These are phyloP conservation scores for Clarias gariepinus DNA, from an alignment of 2,113 vertebrate species.

Conservation along the genomic window DNA sequence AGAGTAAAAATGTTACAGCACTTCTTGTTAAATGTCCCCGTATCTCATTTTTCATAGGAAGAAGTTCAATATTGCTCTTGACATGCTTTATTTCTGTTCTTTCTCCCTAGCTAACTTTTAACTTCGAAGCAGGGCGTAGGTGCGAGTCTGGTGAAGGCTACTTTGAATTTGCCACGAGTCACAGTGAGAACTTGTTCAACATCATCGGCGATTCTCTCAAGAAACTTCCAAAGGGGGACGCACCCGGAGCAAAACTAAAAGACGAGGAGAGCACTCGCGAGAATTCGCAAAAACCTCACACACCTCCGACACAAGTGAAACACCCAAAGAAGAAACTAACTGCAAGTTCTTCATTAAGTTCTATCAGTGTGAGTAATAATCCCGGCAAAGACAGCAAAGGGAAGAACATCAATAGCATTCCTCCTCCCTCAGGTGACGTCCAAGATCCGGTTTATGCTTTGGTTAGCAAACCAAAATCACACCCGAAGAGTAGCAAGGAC, in stretches of 20 bases:
- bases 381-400: conserved; percentile 61
- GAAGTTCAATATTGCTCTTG: background rate
- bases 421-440: background rate
- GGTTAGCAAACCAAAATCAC: conserved; percentile 25
- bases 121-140: conserved; percentile 89
- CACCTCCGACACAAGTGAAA: background rate
- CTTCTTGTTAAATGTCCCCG: background rate
- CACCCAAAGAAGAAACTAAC: conserved; percentile 27
- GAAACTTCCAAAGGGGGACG: conserved; percentile 54
- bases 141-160: conserved; percentile 86
- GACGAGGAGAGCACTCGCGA: background rate
- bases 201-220: conserved; percentile 80
- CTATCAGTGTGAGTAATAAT: conserved; percentile 12
- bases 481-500: conserved; percentile 4
- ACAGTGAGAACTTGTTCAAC: conserved; percentile 80
- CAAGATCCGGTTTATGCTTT: conserved; percentile 43
- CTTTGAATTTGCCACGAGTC: conserved; percentile 88
- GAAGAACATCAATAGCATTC: conserved; percentile 63
- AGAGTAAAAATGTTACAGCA: background rate
- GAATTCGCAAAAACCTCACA: background rate
- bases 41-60: background rate
- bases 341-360: conserved; percentile 65
- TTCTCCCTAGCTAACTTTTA: conserved; percentile 78
- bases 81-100: conserved; percentile 32
- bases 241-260: background rate